Conservation (phyloP, 2,888 invertebrate genomes). For the Byasa hedistus region DNA sequence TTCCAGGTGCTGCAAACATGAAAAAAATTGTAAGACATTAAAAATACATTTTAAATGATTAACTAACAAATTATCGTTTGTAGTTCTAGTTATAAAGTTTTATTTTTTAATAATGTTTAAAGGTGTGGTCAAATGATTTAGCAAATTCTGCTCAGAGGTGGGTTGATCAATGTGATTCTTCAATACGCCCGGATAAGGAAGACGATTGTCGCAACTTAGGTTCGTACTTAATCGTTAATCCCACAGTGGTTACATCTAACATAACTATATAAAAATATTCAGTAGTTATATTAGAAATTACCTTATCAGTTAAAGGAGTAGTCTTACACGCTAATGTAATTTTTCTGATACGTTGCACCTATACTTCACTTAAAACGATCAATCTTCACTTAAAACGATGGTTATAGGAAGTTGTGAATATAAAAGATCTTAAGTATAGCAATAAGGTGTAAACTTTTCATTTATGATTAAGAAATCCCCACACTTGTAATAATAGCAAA, state of each 20-base stretch:
- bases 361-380: too few species aligned
- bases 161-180: slow-evolving; percentile 65
- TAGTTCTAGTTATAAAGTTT: neutral
- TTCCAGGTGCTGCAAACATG: slow-evolving; percentile 69
- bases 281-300: too few species aligned
- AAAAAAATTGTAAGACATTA: slow-evolving; percentile 57
- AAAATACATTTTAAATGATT: neutral
- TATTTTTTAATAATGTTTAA: slow-evolving; percentile 26
- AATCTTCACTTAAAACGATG: too few species aligned
- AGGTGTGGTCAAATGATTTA: slow-evolving; percentile 66
- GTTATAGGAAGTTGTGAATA: too few species aligned
- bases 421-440: too few species aligned
- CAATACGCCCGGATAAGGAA: slow-evolving; percentile 50
- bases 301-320: too few species aligned
- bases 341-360: neutral
- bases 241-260: too few species aligned
- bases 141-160: slow-evolving; percentile 63
- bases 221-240: slow-evolving; percentile 34
- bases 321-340: neutral
- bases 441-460: too few species aligned
- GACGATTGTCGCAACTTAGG: slow-evolving; percentile 65
- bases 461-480: too few species aligned
- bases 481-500: too few species aligned
- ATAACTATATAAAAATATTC: too few species aligned
- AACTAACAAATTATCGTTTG: neutral